A percentile compares a stretch with the other conserved stretches of the same genome.
Conservation (phyloP, 2,797 vertebrate species). For the Prunella strophiata region DNA sequence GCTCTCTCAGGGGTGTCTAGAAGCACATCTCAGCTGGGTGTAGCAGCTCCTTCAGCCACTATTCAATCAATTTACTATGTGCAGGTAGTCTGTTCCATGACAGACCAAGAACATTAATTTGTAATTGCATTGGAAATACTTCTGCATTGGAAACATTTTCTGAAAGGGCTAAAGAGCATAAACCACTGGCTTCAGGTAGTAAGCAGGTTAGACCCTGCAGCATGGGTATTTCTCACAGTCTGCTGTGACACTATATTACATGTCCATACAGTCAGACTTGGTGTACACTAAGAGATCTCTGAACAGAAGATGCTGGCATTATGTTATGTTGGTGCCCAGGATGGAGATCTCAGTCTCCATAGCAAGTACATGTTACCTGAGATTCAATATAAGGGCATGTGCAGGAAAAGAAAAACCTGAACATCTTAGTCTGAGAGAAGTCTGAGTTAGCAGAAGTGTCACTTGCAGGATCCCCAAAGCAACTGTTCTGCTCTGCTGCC, state of each 20-base stretch:
- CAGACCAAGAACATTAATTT: background rate
- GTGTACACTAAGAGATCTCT: background rate
- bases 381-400: background rate
- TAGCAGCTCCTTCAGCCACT: background rate
- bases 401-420: background rate
- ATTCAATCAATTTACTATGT: background rate
- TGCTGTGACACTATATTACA: background rate
- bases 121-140: background rate
- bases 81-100: background rate
- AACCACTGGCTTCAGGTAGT: background rate
- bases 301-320: background rate
- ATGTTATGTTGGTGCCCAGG: background rate
- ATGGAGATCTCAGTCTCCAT: background rate
- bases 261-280: background rate
- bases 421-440: background rate
- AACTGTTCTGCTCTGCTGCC: background rate
- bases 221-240: background rate
- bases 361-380: background rate
- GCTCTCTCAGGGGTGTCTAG: background rate
- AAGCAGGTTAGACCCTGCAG: background rate
- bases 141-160: background rate
- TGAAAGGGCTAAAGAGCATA: background rate
- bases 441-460: background rate
- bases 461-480: background rate
- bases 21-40: background rate